Evolutionary conservation across 2,797 vertebrate species (phyloP).

Genomic region (Amazonetta brasiliensis): DNA sequence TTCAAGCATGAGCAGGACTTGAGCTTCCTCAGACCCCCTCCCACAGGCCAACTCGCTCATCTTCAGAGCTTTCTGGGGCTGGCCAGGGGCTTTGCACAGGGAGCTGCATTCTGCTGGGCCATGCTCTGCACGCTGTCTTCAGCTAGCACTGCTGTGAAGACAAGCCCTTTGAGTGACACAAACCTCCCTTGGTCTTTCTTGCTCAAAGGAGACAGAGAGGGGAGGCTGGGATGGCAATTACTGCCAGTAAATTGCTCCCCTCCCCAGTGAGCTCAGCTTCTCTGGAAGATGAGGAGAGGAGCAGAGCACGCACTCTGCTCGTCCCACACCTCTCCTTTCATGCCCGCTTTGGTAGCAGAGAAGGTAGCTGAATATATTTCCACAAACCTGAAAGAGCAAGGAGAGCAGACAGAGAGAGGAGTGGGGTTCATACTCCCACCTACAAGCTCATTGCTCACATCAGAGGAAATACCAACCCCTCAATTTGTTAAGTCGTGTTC

Average conservation of each 20-base stretch:
- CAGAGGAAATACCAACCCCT: background rate
- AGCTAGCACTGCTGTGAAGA: background rate
- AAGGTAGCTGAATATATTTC: slow-evolving; percentile 10
- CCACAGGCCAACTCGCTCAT: background rate
- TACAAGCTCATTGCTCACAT: background rate
- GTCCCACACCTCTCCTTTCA: background rate
- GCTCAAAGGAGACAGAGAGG: background rate
- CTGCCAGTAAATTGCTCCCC: background rate
- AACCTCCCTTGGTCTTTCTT: background rate
- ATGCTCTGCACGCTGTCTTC: background rate
- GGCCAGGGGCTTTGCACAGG: background rate
- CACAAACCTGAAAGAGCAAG: background rate
- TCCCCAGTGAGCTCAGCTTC: background rate
- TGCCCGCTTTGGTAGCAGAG: background rate
- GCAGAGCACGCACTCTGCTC: background rate
- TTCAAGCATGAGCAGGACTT: background rate
- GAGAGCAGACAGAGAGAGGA: background rate
- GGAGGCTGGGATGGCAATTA: background rate
- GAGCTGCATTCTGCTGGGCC: fast-evolving
- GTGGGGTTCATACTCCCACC: background rate
- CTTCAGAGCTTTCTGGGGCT: background rate
- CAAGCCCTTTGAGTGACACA: background rate
- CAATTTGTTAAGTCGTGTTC: background rate
- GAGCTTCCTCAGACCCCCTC: background rate
- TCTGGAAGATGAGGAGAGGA: background rate